These are phyloP conservation scores for Anarsia innoxiella DNA, from an alignment of 2,888 invertebrate species.

Conservation along the genomic window DNA sequence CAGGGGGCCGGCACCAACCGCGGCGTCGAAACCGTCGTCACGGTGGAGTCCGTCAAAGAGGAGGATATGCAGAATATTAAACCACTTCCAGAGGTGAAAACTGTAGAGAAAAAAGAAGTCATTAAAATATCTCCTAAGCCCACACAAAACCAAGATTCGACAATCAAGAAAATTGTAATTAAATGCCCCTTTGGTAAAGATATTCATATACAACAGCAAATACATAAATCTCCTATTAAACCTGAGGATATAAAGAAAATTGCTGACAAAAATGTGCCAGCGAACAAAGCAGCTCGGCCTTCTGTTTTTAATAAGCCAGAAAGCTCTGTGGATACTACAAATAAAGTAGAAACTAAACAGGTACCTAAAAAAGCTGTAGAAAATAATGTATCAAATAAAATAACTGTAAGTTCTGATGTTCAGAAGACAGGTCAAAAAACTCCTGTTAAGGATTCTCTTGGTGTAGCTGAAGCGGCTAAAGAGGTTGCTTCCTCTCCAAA, in stretches of 20 bases:
- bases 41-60: slow-evolving; percentile 50
- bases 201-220: slow-evolving; percentile 16
- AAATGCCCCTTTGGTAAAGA: slow-evolving; percentile 18
- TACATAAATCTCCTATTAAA: slow-evolving; percentile 20
- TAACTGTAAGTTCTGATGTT: slow-evolving; percentile 10
- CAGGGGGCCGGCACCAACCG: slow-evolving; percentile 39
- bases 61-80: slow-evolving; percentile 25
- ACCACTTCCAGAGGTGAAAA: slow-evolving; percentile 6
- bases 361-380: slow-evolving; percentile 12
- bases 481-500: slow-evolving; percentile 5
- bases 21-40: slow-evolving; percentile 52
- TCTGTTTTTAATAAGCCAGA: slow-evolving; percentile 19
- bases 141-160: slow-evolving; percentile 7
- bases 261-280: slow-evolving; percentile 10
- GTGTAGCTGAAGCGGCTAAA: neutral
- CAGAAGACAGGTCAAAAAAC: slow-evolving; percentile 15
- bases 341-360: slow-evolving; percentile 21
- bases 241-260: slow-evolving; percentile 15
- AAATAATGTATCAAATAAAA: slow-evolving; percentile 12
- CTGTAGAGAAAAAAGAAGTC: slow-evolving; percentile 7
- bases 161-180: slow-evolving; percentile 10
- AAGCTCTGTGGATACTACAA: slow-evolving; percentile 31
- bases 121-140: slow-evolving; percentile 11
- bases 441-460: slow-evolving; percentile 9
- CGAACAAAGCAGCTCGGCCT: slow-evolving; percentile 16